phyloP scores from a whole-genome alignment of 2,113 vertebrate species.

The Dicentrarchus labrax region DNA sequence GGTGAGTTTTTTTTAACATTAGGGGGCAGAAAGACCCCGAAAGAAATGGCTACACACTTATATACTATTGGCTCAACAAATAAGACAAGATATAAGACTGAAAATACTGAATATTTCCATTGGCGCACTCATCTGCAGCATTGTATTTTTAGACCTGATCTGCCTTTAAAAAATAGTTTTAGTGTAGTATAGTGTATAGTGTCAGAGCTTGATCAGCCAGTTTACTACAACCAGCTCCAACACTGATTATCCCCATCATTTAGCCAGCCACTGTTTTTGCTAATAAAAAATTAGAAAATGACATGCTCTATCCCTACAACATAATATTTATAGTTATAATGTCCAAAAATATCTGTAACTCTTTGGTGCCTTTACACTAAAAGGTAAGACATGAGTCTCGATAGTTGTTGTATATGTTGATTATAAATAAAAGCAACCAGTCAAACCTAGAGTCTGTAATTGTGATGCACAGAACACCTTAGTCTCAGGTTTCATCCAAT shows the following conservation, averaged over 20 bases:
- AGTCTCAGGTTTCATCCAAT: no score
- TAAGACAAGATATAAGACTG: not conserved
- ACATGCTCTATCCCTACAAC: no score
- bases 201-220: conserved; percentile 20
- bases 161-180: conserved; percentile 35
- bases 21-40: conserved; percentile 8
- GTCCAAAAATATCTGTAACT: not conserved
- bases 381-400: no score
- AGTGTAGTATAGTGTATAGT: no score
- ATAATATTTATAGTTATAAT: not conserved
- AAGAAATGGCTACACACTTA: not conserved
- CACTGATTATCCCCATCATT: not conserved
- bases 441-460: no score
- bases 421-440: no score
- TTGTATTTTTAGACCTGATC: conserved; percentile 25
- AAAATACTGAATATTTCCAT: not conserved
- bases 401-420: no score
- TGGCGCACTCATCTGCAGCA: not conserved
- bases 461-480: no score
- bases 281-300: not conserved
- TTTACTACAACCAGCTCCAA: not conserved
- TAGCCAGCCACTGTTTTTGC: not conserved
- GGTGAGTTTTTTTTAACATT: not conserved
- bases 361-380: not conserved
- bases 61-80: not conserved